A percentile compares a stretch with the other conserved stretches of the same genome.
Conservation (phyloP, 2,888 invertebrate genomes). For the Oligia strigilis region DNA sequence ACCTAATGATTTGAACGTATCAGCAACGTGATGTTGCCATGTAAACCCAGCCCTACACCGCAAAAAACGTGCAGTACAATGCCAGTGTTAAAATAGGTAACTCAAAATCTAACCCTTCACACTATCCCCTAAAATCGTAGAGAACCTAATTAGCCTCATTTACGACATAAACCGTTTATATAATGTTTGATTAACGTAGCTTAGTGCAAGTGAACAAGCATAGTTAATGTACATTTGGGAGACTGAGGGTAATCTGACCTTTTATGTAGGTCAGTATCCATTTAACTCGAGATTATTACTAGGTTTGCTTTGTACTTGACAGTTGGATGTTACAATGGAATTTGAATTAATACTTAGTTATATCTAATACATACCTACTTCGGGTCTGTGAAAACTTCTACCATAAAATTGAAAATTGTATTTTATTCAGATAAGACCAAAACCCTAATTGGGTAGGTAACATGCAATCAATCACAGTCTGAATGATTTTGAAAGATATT, state of each 20-base stretch:
- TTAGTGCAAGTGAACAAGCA: slow-evolving; percentile 21
- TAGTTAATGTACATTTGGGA: slow-evolving; percentile 43
- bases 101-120: neutral
- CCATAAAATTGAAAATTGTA: no score
- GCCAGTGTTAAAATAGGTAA: neutral
- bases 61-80: neutral
- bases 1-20: no score
- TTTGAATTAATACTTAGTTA: no score
- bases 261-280: slow-evolving; percentile 33
- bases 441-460: no score
- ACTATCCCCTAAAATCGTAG: neutral
- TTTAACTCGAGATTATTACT: slow-evolving; percentile 33
- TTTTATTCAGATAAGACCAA: no score
- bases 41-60: neutral
- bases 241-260: slow-evolving; percentile 18
- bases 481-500: neutral
- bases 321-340: neutral
- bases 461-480: no score
- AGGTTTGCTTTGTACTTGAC: slow-evolving; percentile 18
- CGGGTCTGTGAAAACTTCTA: neutral
- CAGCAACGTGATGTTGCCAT: neutral
- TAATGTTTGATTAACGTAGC: slow-evolving; percentile 26
- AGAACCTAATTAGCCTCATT: slow-evolving; percentile 7
- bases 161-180: slow-evolving; percentile 31
- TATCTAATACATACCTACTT: neutral